A percentile compares a stretch with the other conserved stretches of the same genome.
Conservation (phyloP, 1,140 invertebrate genomes). For the Cotesia glomerata region DNA sequence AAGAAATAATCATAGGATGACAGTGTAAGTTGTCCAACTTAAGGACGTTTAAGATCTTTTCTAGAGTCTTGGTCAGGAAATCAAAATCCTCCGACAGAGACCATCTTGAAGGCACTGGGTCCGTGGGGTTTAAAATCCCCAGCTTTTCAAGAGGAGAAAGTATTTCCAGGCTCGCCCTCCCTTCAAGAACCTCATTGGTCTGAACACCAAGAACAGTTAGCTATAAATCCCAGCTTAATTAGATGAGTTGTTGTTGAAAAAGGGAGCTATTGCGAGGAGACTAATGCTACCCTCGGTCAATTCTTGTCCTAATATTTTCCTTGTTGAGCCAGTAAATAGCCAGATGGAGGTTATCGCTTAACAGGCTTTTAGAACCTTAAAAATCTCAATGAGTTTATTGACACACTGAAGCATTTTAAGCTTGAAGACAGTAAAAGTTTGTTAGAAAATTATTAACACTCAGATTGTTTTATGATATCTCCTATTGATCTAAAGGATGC, state of each 20-base stretch:
- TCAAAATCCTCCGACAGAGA: slow-evolving; percentile 20
- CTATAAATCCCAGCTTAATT: neutral
- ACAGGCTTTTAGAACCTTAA: slow-evolving; percentile 21
- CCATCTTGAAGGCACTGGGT: slow-evolving; percentile 23
- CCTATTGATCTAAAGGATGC: too few relatives aligned
- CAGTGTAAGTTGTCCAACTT: neutral
- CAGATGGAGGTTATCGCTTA: slow-evolving; percentile 3
- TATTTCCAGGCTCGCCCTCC: neutral
- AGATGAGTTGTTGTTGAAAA: neutral
- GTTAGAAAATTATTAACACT: too few relatives aligned
- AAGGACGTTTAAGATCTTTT: slow-evolving; percentile 9
- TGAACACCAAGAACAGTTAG: neutral
- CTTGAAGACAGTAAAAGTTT: too few relatives aligned
- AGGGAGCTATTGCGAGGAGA: neutral
- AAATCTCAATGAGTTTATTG: slow-evolving; percentile 5
- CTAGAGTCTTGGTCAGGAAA: neutral
- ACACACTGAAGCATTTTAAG: too few relatives aligned
- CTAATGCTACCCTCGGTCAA: neutral
- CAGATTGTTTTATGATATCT: too few relatives aligned
- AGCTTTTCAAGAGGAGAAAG: neutral
- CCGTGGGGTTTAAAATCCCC: slow-evolving; percentile 11
- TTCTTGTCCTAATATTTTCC: slow-evolving; percentile 19
- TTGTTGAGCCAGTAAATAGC: slow-evolving; percentile 18
- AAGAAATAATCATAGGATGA: slow-evolving; percentile 1
- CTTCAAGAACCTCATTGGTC: slow-evolving; percentile 10